Conservation (phyloP, 2,888 invertebrate genomes). For the Hybos culiciformis region DNA sequence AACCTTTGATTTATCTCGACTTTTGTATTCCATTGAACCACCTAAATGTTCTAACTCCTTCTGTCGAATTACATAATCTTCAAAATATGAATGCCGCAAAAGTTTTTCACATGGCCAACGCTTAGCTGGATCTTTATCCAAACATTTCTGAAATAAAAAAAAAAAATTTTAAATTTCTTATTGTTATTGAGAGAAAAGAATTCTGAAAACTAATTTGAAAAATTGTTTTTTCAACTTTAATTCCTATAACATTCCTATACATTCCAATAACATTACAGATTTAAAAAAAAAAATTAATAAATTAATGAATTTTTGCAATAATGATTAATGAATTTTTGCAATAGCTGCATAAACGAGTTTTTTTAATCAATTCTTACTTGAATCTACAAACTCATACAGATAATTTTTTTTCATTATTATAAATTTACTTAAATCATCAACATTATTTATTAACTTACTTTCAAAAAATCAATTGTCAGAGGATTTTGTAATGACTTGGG, state of each 20-base stretch:
- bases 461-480: slow-evolving; percentile 68
- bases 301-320: too few relatives aligned
- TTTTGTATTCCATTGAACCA: slow-evolving; percentile 34
- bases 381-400: too few relatives aligned
- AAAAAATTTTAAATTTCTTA: background rate
- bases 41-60: slow-evolving; percentile 41
- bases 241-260: too few relatives aligned
- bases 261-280: too few relatives aligned
- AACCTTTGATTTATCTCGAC: slow-evolving; percentile 31
- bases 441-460: slow-evolving; percentile 45
- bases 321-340: too few relatives aligned
- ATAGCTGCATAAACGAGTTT: background rate
- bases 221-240: too few relatives aligned
- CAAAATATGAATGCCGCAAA: slow-evolving; percentile 80
- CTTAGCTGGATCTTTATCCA: slow-evolving; percentile 86
- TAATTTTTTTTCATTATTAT: too few relatives aligned
- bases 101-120: slow-evolving; percentile 88
- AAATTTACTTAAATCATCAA: too few relatives aligned
- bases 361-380: too few relatives aligned
- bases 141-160: slow-evolving; percentile 59
- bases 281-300: too few relatives aligned
- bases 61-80: slow-evolving; percentile 70
- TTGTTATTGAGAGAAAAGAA: slow-evolving; percentile 11
- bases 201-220: too few relatives aligned
- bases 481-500: slow-evolving; percentile 50